Evolutionary conservation across 2,888 invertebrate species (phyloP).

Genomic region (Acanthococcus lagerstroemiae): DNA sequence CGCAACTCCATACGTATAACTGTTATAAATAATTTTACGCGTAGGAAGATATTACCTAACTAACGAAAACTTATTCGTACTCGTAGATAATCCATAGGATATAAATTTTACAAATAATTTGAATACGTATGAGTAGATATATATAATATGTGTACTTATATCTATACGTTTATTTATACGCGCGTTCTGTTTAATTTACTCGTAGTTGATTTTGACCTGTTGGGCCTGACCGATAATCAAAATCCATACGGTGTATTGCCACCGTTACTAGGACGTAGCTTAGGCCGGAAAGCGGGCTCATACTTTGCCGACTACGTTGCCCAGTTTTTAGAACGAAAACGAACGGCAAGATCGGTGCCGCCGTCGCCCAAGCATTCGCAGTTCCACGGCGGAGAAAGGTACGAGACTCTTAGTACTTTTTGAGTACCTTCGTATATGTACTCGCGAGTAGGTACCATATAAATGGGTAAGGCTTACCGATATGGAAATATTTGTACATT

Average conservation of each 20-base stretch:
- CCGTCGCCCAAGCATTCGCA: slow-evolving; percentile 41
- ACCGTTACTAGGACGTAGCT: slow-evolving; percentile 62
- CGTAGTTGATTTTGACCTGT: slow-evolving; percentile 72
- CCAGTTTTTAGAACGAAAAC: slow-evolving; percentile 54
- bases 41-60: too few species aligned
- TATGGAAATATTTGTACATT: too few species aligned
- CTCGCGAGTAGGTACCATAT: too few species aligned
- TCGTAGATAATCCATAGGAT: too few species aligned
- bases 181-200: slow-evolving; percentile 26
- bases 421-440: too few species aligned
- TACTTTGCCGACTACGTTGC: slow-evolving; percentile 62
- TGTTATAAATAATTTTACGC: too few species aligned
- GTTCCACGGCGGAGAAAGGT: slow-evolving; percentile 72
- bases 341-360: slow-evolving; percentile 40
- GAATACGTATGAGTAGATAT: too few species aligned
- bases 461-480: too few species aligned
- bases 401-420: slow-evolving; percentile 33
- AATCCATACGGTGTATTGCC: slow-evolving; percentile 74
- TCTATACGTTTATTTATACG: background rate
- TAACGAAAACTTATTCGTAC: too few species aligned
- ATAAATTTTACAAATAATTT: too few species aligned
- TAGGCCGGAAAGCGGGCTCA: slow-evolving; percentile 60
- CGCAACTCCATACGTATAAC: too few species aligned
- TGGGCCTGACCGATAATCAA: slow-evolving; percentile 78
- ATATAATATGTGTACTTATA: too few species aligned